Evolutionary conservation across 2,797 vertebrate genomes (phyloP).

Genomic region (Diplodus sargus): DNA sequence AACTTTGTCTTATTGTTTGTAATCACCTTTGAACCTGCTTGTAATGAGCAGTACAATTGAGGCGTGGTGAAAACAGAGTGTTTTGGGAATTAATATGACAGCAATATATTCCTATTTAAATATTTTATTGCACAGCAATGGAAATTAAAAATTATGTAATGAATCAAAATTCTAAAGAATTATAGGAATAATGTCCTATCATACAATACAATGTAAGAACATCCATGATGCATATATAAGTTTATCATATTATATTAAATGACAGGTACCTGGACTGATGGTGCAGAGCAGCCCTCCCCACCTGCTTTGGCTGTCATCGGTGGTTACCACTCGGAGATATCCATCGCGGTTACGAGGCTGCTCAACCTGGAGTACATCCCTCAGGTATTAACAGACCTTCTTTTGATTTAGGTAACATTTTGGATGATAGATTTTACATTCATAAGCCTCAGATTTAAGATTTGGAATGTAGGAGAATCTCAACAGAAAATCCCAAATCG

Average conservation of each 20-base stretch:
- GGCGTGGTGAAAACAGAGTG: not conserved
- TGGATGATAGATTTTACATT: slow-evolving; percentile 1
- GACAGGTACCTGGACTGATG: not conserved
- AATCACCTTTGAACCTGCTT: too few species aligned
- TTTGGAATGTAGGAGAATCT: too few species aligned
- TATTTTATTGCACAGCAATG: not conserved
- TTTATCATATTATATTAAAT: not conserved
- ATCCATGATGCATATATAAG: not conserved
- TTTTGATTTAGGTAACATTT: not conserved
- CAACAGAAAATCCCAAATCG: too few species aligned
- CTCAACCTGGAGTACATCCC: slow-evolving; percentile 88
- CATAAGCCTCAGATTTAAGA: too few species aligned
- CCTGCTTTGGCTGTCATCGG: slow-evolving; percentile 86
- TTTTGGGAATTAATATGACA: not conserved
- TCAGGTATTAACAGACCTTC: slow-evolving; percentile 83
- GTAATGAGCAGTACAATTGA: too few species aligned
- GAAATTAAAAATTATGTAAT: not conserved
- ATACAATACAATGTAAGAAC: not conserved
- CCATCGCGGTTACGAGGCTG: slow-evolving; percentile 86
- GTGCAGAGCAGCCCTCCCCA: slow-evolving; percentile 38
- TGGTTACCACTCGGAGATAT: slow-evolving; percentile 86
- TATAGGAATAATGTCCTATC: too few species aligned
- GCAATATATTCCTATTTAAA: not conserved
- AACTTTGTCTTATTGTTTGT: too few species aligned
- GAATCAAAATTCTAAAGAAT: not conserved